Conservation (phyloP, 2,113 vertebrate species). For the Sakesphorus luctuosus region DNA sequence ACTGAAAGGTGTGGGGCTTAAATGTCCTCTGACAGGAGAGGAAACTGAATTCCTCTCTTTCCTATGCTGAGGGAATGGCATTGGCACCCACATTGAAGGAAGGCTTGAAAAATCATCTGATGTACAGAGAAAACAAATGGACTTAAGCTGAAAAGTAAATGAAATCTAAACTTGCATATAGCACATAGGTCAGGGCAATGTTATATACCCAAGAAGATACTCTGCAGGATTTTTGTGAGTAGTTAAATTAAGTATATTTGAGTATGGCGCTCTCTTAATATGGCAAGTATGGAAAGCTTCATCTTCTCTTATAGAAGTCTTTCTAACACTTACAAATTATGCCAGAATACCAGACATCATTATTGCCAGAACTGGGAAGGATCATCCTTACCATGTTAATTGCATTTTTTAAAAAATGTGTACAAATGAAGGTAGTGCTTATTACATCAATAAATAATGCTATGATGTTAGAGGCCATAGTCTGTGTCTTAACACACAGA, state of each 20-base stretch:
- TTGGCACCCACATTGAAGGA: not conserved
- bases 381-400: not conserved
- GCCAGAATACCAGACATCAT: rapidly evolving
- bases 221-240: not conserved
- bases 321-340: not conserved
- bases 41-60: not conserved
- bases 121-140: not conserved
- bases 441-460: not conserved
- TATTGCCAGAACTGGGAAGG: not conserved
- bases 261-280: not conserved
- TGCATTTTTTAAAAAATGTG: not conserved
- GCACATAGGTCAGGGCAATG: not conserved
- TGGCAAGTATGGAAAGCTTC: not conserved
- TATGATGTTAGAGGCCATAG: not conserved
- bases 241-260: not conserved
- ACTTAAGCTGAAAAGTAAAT: not conserved
- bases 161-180: not conserved
- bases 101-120: not conserved
- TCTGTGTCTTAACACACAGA: not conserved
- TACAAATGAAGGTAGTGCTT: not conserved
- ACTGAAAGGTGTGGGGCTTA: not conserved
- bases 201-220: not conserved
- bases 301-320: not conserved
- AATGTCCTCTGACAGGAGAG: not conserved
- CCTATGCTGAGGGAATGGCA: not conserved